Evolutionary conservation across 2,797 vertebrate genomes (phyloP).

Genomic region (Clarias fuscus): DNA sequence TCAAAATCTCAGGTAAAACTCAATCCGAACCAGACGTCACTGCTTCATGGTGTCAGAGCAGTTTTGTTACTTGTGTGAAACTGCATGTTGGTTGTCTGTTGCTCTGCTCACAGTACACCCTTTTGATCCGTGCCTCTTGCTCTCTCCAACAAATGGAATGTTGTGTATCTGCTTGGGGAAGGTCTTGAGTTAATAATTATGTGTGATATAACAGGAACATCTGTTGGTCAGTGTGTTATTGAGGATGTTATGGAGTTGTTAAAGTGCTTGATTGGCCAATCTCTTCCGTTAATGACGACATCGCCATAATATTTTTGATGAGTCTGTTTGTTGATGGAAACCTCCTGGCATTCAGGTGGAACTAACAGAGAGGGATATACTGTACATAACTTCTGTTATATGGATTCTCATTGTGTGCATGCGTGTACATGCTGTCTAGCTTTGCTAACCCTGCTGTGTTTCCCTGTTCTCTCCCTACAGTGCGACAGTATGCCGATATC

Average conservation of each 20-base stretch:
- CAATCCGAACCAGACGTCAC: background rate
- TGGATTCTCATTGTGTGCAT: background rate
- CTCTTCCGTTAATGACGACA: background rate
- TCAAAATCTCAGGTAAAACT: constrained; percentile 80
- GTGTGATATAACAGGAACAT: constrained; percentile 21
- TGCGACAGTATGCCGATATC: constrained; percentile 87
- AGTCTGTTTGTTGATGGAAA: constrained; percentile 27
- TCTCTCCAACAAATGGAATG: background rate
- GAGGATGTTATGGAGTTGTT: constrained; percentile 16
- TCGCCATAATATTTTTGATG: constrained; percentile 2
- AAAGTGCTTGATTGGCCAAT: background rate
- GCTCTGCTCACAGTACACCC: background rate
- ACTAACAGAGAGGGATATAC: constrained; percentile 1
- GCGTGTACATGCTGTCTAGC: constrained; percentile 3
- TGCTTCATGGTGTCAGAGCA: background rate
- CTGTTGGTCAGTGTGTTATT: constrained; percentile 19
- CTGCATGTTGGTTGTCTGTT: background rate
- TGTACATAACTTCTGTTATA: constrained; percentile 11
- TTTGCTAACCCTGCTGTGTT: constrained; percentile 44
- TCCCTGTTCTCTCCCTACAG: constrained; percentile 66
- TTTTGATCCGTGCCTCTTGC: background rate
- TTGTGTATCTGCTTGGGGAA: constrained; percentile 15
- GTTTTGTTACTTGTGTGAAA: background rate
- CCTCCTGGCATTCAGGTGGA: constrained; percentile 5
- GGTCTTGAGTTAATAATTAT: constrained; percentile 27